Evolutionary conservation across 1,140 invertebrate genomes (phyloP).

Genomic region (Homarus americanus): DNA sequence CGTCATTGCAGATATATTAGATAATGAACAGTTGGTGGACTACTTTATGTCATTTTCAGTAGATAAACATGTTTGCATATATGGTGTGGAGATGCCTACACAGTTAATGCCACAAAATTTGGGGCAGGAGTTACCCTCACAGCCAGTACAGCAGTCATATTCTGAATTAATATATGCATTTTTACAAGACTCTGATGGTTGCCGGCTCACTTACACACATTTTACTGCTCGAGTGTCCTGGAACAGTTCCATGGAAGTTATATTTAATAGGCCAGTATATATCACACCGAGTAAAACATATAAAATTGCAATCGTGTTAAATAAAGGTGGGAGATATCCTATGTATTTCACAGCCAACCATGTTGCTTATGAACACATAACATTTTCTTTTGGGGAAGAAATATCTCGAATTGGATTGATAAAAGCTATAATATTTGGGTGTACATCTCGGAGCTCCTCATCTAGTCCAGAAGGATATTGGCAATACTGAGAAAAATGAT

Average conservation of each 20-base stretch:
- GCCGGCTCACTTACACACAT: conserved; percentile 87
- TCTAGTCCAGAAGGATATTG: background rate
- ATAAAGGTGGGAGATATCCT: conserved; percentile 87
- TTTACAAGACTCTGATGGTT: conserved; percentile 86
- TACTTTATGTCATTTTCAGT: conserved; percentile 87
- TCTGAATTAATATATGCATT: conserved; percentile 88
- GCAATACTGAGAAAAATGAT: background rate
- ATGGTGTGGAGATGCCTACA: conserved; percentile 80
- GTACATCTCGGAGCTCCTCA: background rate
- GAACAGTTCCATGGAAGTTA: conserved; percentile 85
- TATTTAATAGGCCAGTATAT: conserved; percentile 87
- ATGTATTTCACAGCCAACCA: conserved; percentile 17
- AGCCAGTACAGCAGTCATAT: conserved; percentile 79
- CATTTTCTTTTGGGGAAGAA: conserved; percentile 41
- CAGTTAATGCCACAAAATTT: conserved; percentile 65
- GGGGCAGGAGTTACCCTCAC: conserved; percentile 1
- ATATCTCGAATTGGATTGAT: conserved; percentile 41
- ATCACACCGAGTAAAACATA: conserved; percentile 86
- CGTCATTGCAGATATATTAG: conserved; percentile 81
- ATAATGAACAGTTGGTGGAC: conserved; percentile 82
- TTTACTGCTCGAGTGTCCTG: conserved; percentile 84
- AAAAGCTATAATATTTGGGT: conserved; percentile 55
- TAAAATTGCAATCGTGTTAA: conserved; percentile 88
- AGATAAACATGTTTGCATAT: conserved; percentile 87
- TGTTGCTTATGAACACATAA: conserved; percentile 22